phyloP scores from a whole-genome alignment of 2,113 vertebrate genomes.

The Calyptommatus sinebrachiatus region DNA sequence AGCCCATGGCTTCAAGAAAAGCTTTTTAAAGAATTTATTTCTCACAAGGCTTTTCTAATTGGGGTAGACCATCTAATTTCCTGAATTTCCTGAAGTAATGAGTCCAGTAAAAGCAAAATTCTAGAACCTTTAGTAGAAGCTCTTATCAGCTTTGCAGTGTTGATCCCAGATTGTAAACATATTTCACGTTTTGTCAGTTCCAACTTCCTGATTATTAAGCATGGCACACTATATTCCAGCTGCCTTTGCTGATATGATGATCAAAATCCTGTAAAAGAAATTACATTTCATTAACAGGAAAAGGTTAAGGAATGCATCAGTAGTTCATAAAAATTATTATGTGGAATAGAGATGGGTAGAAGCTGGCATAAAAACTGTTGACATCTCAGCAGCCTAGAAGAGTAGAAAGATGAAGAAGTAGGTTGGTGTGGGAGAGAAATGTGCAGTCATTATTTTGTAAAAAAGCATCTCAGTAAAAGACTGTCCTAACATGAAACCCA shows the following conservation, averaged over 20 bases:
- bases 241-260: conserved; percentile 37
- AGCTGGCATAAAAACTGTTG: conserved; percentile 33
- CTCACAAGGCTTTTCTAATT: neutral
- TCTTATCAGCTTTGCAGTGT: neutral
- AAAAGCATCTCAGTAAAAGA: conserved; percentile 44
- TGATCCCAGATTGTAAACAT: conserved; percentile 17
- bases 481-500: conserved; percentile 16
- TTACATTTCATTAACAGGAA: conserved; percentile 40
- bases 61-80: neutral
- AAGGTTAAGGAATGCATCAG: conserved; percentile 42
- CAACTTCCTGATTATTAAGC: neutral
- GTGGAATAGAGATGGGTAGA: conserved; percentile 18
- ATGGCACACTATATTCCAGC: conserved; percentile 23
- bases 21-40: neutral
- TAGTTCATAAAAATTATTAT: conserved; percentile 36
- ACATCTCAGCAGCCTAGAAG: conserved; percentile 43
- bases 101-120: neutral
- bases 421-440: neutral
- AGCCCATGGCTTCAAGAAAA: neutral
- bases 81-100: neutral
- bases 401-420: neutral
- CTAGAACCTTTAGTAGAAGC: conserved; percentile 8
- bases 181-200: conserved; percentile 29
- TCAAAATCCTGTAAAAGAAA: conserved; percentile 42
- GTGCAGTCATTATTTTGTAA: conserved; percentile 32